Base-by-base conservation (phyloP, 2,113 vertebrate genomes). In the Bostrychus sinensis region DNA sequence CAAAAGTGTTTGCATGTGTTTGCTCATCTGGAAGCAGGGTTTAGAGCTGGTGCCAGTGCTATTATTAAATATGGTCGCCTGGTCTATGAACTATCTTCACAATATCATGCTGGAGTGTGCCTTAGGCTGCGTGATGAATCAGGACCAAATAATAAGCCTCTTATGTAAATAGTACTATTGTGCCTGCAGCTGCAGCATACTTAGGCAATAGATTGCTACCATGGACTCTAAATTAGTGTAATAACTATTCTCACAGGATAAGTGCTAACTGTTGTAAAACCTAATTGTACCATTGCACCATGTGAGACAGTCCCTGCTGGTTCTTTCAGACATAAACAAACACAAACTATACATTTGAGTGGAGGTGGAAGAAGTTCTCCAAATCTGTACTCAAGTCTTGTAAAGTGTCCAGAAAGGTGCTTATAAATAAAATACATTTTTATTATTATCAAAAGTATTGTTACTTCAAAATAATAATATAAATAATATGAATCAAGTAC, bases 81-180 rank as follows among this genome's bases (percentile, higher is more conserved):
- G 37, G 11, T 39, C 37, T 39, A 39, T 39, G 56, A 25, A 67
- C 46, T 48, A 56, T 81, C 68, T 76, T 71, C 58, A 65, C 67
- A 71, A 76, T 81, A 69, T 36, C 72, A 71, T 41, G 67, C 63
- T 19, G 68, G 75, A 79, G 76, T 68, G 77, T 26, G 71, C 64
- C 30, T 13, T 37, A 28, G 56, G 66, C 66, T 51, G 55, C 36
- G 64, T 42, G 66, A 58, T 72, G 72, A 83, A 73, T 82, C 76
- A 71, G 48, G 66, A 64, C 60, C 72, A 43, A 59, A 53, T 70
- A 72, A 81, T 78, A 86, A 75, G 62, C 59, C 54, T 39, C 57
- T 82, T 78, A 71, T 81, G 67, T 80, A 84, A 86, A 87, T 82
- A 74, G 42, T 70, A 20, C 34, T 23, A 53, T 68, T 77, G 61